A percentile compares a stretch with the other conserved stretches of the same genome.
Evolutionary conservation across 2,888 invertebrate species (phyloP).

Genomic region (Spodoptera exigua): DNA sequence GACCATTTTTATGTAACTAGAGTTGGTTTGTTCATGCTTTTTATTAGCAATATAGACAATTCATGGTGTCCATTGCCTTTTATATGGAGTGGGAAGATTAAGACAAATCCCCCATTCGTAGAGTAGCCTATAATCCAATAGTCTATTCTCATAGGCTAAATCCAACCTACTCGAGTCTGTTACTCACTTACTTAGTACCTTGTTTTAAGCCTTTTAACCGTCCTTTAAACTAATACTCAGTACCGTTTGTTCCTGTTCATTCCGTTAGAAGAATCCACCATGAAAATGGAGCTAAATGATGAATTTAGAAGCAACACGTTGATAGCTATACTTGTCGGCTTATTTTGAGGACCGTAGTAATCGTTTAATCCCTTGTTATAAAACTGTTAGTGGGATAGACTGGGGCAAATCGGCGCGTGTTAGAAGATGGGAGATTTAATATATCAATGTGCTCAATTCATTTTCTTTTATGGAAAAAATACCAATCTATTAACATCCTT

Average conservation of each 20-base stretch:
- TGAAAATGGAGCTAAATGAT: slow-evolving; percentile 41
- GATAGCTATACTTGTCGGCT: slow-evolving; percentile 43
- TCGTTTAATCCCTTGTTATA: slow-evolving; percentile 39
- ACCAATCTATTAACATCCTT: no score
- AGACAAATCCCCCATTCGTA: no score
- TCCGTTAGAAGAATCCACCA: slow-evolving; percentile 43
- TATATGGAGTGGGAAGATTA: no score
- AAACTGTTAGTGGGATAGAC: slow-evolving; percentile 39
- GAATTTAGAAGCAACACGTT: slow-evolving; percentile 42
- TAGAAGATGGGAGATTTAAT: slow-evolving; percentile 3
- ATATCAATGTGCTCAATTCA: neutral
- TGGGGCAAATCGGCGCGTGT: slow-evolving; percentile 28
- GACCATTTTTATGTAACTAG: neutral
- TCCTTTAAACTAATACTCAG: slow-evolving; percentile 18
- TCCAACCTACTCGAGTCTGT: no score
- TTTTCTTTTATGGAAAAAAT: no score
- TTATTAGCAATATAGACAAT: no score
- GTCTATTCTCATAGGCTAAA: no score
- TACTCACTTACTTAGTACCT: no score
- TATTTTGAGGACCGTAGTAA: slow-evolving; percentile 41
- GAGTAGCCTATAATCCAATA: no score
- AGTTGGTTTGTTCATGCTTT: neutral
- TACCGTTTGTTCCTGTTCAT: slow-evolving; percentile 41
- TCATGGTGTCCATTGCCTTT: no score
- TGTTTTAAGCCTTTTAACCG: no score